Conservation (phyloP, 2,888 invertebrate genomes). For the Ophraella communa region DNA sequence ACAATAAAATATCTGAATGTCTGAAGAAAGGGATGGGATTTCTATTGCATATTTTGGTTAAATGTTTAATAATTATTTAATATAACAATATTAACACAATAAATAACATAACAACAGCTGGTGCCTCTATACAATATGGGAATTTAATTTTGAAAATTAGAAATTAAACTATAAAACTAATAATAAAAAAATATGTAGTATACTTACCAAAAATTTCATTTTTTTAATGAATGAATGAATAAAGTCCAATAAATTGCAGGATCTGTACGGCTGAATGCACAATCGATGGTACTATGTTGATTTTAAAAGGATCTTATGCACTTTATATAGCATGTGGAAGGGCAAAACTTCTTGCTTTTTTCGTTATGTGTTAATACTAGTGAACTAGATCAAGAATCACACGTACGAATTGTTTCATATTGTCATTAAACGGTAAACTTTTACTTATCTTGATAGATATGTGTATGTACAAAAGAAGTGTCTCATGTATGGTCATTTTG, state of each 20-base stretch:
- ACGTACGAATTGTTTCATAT: slow-evolving; percentile 39
- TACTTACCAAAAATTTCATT: slow-evolving; percentile 45
- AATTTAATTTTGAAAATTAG: too few species aligned
- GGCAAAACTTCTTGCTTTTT: slow-evolving; percentile 39
- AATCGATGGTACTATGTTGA: slow-evolving; percentile 38
- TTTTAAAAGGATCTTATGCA: slow-evolving; percentile 25
- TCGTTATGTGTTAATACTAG: slow-evolving; percentile 44
- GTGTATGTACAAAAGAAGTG: neutral
- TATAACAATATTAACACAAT: too few species aligned
- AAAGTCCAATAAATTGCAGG: slow-evolving; percentile 10
- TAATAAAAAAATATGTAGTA: slow-evolving; percentile 2
- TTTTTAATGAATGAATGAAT: slow-evolving; percentile 13
- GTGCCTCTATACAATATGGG: too few species aligned
- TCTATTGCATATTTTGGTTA: too few species aligned
- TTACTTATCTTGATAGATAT: slow-evolving; percentile 33
- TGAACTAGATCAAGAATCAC: slow-evolving; percentile 45
- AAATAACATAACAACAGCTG: too few species aligned
- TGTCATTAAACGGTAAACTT: slow-evolving; percentile 39
- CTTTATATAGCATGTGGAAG: slow-evolving; percentile 45
- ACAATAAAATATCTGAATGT: too few species aligned
- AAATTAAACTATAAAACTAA: neutral
- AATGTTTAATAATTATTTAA: too few species aligned
- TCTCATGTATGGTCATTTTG: slow-evolving; percentile 1
- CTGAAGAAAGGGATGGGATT: too few species aligned
- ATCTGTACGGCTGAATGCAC: slow-evolving; percentile 35